phyloP scores from a whole-genome alignment of 2,888 invertebrate genomes.

The Anoncus sp. region DNA sequence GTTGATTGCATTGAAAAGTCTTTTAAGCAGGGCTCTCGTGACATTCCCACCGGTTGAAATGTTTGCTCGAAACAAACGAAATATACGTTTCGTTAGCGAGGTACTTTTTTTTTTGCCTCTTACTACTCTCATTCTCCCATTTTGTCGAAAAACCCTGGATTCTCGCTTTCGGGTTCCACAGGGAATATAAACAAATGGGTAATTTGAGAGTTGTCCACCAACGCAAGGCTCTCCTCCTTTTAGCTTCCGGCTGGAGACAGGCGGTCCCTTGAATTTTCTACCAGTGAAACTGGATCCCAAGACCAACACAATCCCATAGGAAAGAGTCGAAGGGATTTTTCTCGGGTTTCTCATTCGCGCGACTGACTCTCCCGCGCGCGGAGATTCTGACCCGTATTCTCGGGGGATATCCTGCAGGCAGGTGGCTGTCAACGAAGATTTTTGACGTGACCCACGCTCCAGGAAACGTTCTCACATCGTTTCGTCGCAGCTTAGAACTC shows the following conservation, averaged over 20 bases:
- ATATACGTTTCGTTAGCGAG: slow-evolving; percentile 12
- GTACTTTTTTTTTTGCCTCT: not conserved
- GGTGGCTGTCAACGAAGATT: slow-evolving; percentile 74
- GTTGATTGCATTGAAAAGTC: slow-evolving; percentile 4
- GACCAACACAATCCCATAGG: slow-evolving; percentile 59
- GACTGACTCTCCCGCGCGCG: slow-evolving; percentile 21
- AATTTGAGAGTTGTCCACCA: slow-evolving; percentile 51
- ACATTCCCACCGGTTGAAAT: slow-evolving; percentile 2
- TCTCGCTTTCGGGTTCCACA: slow-evolving; percentile 42
- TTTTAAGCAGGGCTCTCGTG: not conserved
- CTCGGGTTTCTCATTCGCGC: slow-evolving; percentile 66
- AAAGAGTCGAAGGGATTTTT: slow-evolving; percentile 67
- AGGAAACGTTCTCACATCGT: slow-evolving; percentile 65
- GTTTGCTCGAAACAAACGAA: slow-evolving; percentile 29
- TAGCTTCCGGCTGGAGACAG: slow-evolving; percentile 64
- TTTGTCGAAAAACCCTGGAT: slow-evolving; percentile 11
- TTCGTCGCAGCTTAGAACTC: slow-evolving; percentile 26
- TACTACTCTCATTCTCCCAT: not conserved
- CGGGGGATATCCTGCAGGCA: slow-evolving; percentile 70
- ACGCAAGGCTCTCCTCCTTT: slow-evolving; percentile 19
- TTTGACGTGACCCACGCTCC: slow-evolving; percentile 72
- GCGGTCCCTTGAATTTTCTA: slow-evolving; percentile 66
- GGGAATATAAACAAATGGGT: slow-evolving; percentile 58
- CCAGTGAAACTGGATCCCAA: slow-evolving; percentile 67
- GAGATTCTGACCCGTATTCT: slow-evolving; percentile 54